Evolutionary conservation across 2,113 vertebrate species (phyloP).

Genomic region (Thamnaconus septentrionalis): DNA sequence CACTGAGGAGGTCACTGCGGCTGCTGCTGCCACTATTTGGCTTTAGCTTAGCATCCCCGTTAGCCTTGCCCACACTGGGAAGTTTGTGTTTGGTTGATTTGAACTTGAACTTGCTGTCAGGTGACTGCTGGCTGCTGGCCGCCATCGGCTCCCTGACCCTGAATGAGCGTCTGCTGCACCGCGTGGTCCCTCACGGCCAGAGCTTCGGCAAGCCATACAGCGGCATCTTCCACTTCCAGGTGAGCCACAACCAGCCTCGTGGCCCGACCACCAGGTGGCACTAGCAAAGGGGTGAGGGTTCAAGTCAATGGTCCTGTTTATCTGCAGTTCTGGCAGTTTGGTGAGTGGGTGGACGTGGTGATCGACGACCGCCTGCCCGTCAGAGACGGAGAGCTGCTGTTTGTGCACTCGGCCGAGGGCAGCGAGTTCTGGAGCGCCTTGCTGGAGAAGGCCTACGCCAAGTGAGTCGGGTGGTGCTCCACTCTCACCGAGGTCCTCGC

Average conservation of each 20-base stretch:
- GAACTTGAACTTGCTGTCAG: constrained; percentile 31
- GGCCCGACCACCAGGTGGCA: constrained; percentile 78
- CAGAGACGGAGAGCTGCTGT: constrained; percentile 74
- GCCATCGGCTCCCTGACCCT: constrained; percentile 80
- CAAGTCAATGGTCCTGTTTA: constrained; percentile 1
- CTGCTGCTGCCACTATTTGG: too few species aligned
- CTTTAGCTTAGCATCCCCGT: too few species aligned
- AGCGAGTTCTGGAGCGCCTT: constrained; percentile 80
- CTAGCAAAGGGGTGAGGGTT: not conserved
- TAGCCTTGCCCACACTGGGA: too few species aligned
- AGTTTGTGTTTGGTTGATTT: too few species aligned
- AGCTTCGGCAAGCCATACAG: constrained; percentile 70
- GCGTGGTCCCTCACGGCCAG: constrained; percentile 74
- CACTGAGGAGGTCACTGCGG: too few species aligned
- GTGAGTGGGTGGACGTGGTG: constrained; percentile 79
- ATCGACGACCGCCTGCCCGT: constrained; percentile 77
- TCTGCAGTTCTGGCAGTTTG: constrained; percentile 80
- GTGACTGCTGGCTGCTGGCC: constrained; percentile 81
- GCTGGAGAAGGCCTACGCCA: constrained; percentile 72
- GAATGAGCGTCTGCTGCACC: constrained; percentile 69
- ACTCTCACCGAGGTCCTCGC: too few species aligned
- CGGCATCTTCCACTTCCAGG: constrained; percentile 82
- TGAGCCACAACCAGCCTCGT: constrained; percentile 16
- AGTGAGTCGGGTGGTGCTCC: constrained; percentile 49
- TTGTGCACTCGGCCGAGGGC: constrained; percentile 75